Evolutionary conservation across 2,888 invertebrate genomes (phyloP), one percentile per base, ranked within the genome.

Genomic region (Cryptophagus acutangulus): DNA sequence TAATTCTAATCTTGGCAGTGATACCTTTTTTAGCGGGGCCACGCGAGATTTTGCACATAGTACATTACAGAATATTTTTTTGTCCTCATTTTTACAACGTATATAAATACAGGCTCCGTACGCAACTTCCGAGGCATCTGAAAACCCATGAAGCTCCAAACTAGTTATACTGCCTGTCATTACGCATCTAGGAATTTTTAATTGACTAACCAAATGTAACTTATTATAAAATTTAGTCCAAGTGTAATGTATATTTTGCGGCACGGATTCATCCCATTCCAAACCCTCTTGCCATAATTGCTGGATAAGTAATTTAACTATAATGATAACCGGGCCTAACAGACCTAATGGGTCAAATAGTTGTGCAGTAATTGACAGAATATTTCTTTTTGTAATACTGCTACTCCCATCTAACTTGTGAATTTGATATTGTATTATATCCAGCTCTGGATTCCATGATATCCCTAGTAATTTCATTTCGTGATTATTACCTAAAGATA

Each of bases 71-170:
- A 6, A 17, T n/a, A 14, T 16, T 13, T 40, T 15, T 2, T 26
- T 6, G 5, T 3, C 10, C 2, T 38, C 12, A 17, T 34, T n/a
- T 2, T 6, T 14, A 2, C 39, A 20, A 10, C 17, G 20, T 18
- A 42, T 5, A 15, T 42, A 42, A 34, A 42, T 29, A 16, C 39
- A 33, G 20, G 25, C 25, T 6, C 42, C 42, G 14, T 42, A 42
- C 2, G 42, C 42, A 6, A 1, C 15, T 17, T 15, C 10, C 10
- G 13, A 15, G 1, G 33, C 34, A 12, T 42, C 42, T 10, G 30
- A 42, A 17, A 42, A 42, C 1, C 35, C 42, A 35, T 42, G 42
- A 2, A 42, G 13, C 17, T 42, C 29, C 4, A 31, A 14, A 6
- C 2, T 14, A 13, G 15, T 13, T 3, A 4, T 5, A 4, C 15